Percentiles rank a stretch among this genome's conserved stretches.
Conservation (phyloP, 2,888 invertebrate genomes). For the Dione vanillae region DNA sequence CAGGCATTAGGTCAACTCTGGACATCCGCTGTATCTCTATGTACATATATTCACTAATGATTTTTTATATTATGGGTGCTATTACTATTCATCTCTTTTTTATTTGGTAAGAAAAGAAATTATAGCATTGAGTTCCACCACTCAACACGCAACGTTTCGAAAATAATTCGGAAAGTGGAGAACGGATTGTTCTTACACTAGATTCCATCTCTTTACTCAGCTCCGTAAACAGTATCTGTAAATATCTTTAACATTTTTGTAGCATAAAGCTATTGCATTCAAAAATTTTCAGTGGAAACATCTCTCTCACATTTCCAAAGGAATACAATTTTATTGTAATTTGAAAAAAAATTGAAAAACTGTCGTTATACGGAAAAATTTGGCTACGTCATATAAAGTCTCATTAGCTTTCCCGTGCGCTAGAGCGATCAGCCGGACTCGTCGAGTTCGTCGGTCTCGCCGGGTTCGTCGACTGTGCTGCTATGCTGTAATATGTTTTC, state of each 20-base stretch:
- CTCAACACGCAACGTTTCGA: not conserved
- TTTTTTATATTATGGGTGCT: too few relatives aligned
- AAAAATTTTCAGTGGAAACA: not conserved
- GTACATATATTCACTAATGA: not conserved
- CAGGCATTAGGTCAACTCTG: conserved; percentile 14
- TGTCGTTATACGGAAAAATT: not conserved
- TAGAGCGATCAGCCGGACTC: conserved; percentile 22
- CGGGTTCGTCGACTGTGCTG: not conserved
- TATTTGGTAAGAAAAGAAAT: not conserved
- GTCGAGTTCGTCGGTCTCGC: not conserved
- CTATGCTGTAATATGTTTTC: not conserved
- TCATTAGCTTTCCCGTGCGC: conserved; percentile 19
- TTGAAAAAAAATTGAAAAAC: conserved; percentile 5
- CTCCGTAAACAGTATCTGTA: too few relatives aligned
- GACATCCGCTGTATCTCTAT: not conserved
- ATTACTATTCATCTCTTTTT: not conserved
- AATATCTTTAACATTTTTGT: too few relatives aligned
- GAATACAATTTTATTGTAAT: conserved; percentile 8
- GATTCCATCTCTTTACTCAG: not conserved
- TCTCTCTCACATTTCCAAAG: too few relatives aligned
- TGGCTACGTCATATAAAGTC: conserved; percentile 9
- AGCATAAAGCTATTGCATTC: not conserved
- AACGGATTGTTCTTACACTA: not conserved
- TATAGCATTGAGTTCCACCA: not conserved
- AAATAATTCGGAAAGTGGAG: not conserved